phyloP scores from a whole-genome alignment of 2,113 vertebrate species.

The Xerus inauris region DNA sequence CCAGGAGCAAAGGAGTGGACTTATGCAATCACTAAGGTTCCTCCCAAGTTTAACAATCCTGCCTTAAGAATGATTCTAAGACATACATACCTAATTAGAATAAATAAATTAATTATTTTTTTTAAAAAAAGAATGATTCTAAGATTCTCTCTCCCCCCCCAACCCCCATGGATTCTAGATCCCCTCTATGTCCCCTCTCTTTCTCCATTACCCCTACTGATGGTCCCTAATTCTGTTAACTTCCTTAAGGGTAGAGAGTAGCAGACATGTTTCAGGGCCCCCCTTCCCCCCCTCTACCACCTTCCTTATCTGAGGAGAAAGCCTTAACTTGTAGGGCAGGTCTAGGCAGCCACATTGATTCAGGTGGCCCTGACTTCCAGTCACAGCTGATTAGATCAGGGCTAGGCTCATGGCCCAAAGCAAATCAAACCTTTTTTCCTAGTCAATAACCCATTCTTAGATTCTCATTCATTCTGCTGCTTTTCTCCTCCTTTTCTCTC shows the following conservation, averaged over 20 bases:
- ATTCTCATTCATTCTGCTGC: background rate
- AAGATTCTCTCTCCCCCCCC: background rate
- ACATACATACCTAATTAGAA: too few species aligned
- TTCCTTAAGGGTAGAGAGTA: background rate
- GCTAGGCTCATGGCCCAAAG: background rate
- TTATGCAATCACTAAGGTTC: too few species aligned
- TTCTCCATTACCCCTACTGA: background rate
- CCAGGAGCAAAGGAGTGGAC: background rate
- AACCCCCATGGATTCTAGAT: background rate
- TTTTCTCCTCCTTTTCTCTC: background rate
- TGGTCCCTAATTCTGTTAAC: background rate
- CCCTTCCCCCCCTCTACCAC: background rate
- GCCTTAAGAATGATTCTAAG: background rate
- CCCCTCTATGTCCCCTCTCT: background rate
- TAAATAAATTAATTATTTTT: too few species aligned
- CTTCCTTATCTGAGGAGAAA: background rate
- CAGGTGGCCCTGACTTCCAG: background rate
- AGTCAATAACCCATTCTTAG: background rate
- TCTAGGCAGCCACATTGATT: background rate
- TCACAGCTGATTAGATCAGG: background rate
- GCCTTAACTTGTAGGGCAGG: background rate
- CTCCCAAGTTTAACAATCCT: background rate
- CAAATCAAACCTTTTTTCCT: background rate
- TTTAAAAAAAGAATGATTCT: background rate
- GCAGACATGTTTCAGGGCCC: background rate